Conservation (phyloP, 2,888 invertebrate genomes). For the Hirudinaria manillensis region DNA sequence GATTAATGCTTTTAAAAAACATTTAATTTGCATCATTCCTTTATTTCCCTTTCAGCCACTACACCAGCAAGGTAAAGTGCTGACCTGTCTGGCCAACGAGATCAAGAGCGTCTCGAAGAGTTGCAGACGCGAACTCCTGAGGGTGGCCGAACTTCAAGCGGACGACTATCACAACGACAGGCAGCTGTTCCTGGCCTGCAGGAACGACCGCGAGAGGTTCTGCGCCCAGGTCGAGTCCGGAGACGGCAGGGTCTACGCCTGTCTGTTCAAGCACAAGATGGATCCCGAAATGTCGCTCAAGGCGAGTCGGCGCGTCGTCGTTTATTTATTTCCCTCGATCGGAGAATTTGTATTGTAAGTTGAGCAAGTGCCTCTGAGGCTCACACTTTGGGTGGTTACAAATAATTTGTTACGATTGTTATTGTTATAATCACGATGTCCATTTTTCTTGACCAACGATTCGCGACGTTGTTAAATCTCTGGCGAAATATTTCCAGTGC, state of each 20-base stretch:
- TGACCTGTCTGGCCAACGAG: constrained; percentile 74
- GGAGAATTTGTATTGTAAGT: background rate
- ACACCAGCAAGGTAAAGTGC: constrained; percentile 71
- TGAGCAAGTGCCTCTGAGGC: background rate
- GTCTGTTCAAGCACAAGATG: constrained; percentile 75
- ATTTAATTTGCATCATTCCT: background rate
- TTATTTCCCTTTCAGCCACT: constrained; percentile 42
- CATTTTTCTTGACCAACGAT: too few species aligned
- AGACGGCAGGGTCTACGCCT: constrained; percentile 78
- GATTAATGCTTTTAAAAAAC: too few species aligned
- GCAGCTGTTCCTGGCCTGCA: constrained; percentile 81
- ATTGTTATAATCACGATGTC: too few species aligned
- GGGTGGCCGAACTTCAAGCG: constrained; percentile 80
- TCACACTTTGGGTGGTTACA: background rate
- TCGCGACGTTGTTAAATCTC: too few species aligned
- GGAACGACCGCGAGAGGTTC: constrained; percentile 67
- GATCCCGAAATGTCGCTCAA: constrained; percentile 61
- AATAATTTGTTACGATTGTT: background rate
- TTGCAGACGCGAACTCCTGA: constrained; percentile 74
- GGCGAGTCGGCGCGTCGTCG: constrained; percentile 44
- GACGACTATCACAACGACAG: constrained; percentile 81
- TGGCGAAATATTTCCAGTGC: constrained; percentile 59
- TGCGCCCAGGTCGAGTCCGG: constrained; percentile 73
- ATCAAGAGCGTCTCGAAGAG: constrained; percentile 58
- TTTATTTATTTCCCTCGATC: too few species aligned